Conservation (phyloP, 1,140 invertebrate genomes). For the fruit fly (Drosophila melanogaster) region DNA sequence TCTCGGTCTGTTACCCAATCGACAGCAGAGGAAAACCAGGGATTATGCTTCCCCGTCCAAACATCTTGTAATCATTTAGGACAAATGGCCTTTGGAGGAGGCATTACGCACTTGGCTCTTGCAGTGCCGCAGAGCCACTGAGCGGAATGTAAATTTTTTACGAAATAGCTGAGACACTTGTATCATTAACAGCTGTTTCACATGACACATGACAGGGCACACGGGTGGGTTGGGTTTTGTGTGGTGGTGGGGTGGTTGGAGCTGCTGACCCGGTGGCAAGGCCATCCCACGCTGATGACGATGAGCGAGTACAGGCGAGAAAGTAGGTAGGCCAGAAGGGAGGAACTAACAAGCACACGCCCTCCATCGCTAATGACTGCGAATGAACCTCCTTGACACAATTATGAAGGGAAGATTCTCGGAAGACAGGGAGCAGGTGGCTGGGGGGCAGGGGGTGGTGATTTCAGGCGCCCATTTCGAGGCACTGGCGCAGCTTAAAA, state of each 20-base stretch:
- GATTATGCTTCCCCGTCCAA: conserved; percentile 33
- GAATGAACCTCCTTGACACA: conserved; percentile 81
- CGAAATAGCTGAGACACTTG: conserved; percentile 57
- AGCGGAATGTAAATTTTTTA: conserved; percentile 48
- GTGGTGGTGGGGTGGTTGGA: background rate
- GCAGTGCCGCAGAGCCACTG: conserved; percentile 3
- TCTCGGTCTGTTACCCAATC: conserved; percentile 41
- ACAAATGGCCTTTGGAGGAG: conserved; percentile 31
- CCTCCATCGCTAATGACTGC: conserved; percentile 68
- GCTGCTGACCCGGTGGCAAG: conserved; percentile 36
- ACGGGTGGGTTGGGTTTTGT: conserved; percentile 4
- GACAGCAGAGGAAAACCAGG: conserved; percentile 23
- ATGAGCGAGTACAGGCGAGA: conserved; percentile 10
- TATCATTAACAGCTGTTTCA: conserved; percentile 78
- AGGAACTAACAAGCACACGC: conserved; percentile 51
- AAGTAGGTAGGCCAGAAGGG: conserved; percentile 3
- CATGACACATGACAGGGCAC: conserved; percentile 60
- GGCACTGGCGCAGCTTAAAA: conserved; percentile 64
- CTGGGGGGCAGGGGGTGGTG: background rate
- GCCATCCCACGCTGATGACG: conserved; percentile 28
- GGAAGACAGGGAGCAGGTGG: background rate
- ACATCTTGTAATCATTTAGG: conserved; percentile 46
- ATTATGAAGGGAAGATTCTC: conserved; percentile 59
- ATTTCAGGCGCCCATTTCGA: conserved; percentile 11
- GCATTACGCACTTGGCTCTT: conserved; percentile 3